Conservation (phyloP, 2,888 invertebrate species). For the Drosophila monieri region DNA sequence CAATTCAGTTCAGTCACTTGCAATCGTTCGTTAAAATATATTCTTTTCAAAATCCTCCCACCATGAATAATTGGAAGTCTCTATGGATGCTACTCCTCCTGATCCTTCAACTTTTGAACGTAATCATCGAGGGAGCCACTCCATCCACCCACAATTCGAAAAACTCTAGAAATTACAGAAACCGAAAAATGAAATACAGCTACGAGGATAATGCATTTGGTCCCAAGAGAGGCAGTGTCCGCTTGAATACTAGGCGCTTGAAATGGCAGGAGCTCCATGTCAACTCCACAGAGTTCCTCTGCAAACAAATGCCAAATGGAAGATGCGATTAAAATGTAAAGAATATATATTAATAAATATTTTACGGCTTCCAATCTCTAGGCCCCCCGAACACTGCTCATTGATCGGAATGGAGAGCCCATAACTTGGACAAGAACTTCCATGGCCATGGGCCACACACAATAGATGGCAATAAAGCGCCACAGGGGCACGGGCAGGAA, state of each 20-base stretch:
- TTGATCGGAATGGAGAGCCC: slow-evolving; percentile 43
- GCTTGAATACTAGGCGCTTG: not conserved
- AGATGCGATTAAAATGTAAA: not conserved
- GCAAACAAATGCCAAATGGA: not conserved
- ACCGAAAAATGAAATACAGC: not conserved
- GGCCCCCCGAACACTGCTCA: slow-evolving; percentile 36
- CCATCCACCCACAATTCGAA: not conserved
- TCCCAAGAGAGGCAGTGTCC: not conserved
- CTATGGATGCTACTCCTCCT: not conserved
- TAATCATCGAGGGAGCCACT: not conserved
- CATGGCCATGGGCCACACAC: slow-evolving; percentile 67
- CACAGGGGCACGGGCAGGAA: slow-evolving; percentile 1
- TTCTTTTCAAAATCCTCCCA: not conserved
- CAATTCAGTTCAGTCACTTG: not conserved
- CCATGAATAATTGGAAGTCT: not conserved
- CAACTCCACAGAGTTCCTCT: not conserved
- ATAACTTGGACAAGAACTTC: slow-evolving; percentile 55
- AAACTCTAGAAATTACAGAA: not conserved
- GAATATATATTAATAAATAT: slow-evolving; percentile 1
- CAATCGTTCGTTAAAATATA: not conserved
- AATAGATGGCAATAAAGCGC: slow-evolving; percentile 48
- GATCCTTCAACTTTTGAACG: not conserved
- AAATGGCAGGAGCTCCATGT: not conserved
- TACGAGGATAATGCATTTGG: not conserved
- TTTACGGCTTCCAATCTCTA: slow-evolving; percentile 24